Conservation (phyloP, 1,140 invertebrate species). For the Drosophila subpulchrella region DNA sequence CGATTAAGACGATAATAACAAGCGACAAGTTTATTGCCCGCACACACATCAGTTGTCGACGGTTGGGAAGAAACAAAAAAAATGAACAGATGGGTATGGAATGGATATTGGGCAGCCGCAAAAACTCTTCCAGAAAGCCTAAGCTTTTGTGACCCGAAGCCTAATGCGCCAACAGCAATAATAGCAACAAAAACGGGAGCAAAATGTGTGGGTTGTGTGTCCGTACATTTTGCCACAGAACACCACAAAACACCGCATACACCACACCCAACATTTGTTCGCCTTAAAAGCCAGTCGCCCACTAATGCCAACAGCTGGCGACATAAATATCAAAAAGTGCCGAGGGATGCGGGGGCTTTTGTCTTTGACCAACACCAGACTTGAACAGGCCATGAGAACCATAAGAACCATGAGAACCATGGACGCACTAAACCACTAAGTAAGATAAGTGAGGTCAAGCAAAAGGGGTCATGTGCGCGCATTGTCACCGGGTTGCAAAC, state of each 20-base stretch:
- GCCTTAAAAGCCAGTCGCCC: slow-evolving; percentile 76
- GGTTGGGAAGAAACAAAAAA: background rate
- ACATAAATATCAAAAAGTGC: slow-evolving; percentile 71
- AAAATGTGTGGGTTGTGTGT: background rate
- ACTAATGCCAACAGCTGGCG: slow-evolving; percentile 81
- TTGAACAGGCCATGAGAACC: slow-evolving; percentile 18
- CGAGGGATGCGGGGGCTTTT: slow-evolving; percentile 21
- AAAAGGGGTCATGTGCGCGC: slow-evolving; percentile 82
- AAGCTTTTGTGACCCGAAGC: slow-evolving; percentile 79
- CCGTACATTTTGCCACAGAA: slow-evolving; percentile 30
- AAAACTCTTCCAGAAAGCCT: slow-evolving; percentile 63
- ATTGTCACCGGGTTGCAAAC: slow-evolving; percentile 59
- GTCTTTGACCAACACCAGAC: slow-evolving; percentile 53
- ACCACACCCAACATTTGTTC: slow-evolving; percentile 49
- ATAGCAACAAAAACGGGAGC: slow-evolving; percentile 9
- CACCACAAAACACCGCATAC: slow-evolving; percentile 27
- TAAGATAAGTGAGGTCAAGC: slow-evolving; percentile 83
- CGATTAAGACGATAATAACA: slow-evolving; percentile 83
- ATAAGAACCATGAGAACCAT: background rate
- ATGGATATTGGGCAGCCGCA: slow-evolving; percentile 54
- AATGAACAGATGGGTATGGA: slow-evolving; percentile 4
- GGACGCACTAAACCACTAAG: slow-evolving; percentile 76
- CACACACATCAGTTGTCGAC: slow-evolving; percentile 50
- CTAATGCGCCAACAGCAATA: slow-evolving; percentile 70
- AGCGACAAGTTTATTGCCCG: slow-evolving; percentile 81